Evolutionary conservation across 2,888 invertebrate species (phyloP).

Genomic region (Agriotes lineatus): DNA sequence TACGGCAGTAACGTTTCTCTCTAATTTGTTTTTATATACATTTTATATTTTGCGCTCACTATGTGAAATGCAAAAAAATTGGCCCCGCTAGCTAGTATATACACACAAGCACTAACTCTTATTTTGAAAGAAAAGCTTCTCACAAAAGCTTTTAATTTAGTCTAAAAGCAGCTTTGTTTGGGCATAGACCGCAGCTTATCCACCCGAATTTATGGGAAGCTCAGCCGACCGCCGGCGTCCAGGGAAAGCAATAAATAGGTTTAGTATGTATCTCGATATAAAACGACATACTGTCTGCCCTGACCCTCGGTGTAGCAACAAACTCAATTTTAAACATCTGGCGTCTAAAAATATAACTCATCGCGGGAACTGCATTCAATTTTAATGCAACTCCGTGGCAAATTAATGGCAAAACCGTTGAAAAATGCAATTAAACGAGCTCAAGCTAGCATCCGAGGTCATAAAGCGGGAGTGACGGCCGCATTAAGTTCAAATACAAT

Average conservation of each 20-base stretch:
- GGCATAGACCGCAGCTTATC: not conserved
- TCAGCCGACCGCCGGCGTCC: not conserved
- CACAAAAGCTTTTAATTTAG: no score
- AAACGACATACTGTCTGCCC: slow-evolving; percentile 10
- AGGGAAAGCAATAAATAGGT: slow-evolving; percentile 1
- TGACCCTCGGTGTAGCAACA: slow-evolving; percentile 21
- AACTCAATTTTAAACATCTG: slow-evolving; percentile 28
- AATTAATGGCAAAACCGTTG: slow-evolving; percentile 25
- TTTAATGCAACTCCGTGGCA: slow-evolving; percentile 22
- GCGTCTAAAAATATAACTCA: slow-evolving; percentile 29
- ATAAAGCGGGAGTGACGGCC: slow-evolving; percentile 33
- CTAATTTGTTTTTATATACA: no score
- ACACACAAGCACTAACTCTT: no score
- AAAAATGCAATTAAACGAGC: slow-evolving; percentile 30
- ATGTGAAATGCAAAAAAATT: no score
- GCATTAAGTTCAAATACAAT: slow-evolving; percentile 34
- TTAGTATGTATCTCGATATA: slow-evolving; percentile 12
- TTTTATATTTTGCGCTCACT: no score
- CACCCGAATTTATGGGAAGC: not conserved
- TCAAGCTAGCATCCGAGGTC: slow-evolving; percentile 30
- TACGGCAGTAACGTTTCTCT: no score
- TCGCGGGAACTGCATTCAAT: slow-evolving; percentile 14
- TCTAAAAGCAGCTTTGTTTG: no score
- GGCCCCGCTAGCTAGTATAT: no score
- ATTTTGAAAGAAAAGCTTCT: no score